Percentiles rank a stretch among this genome's conserved stretches.
phyloP scores from a whole-genome alignment of 1,140 invertebrate genomes.

The Radopholus similis region DNA sequence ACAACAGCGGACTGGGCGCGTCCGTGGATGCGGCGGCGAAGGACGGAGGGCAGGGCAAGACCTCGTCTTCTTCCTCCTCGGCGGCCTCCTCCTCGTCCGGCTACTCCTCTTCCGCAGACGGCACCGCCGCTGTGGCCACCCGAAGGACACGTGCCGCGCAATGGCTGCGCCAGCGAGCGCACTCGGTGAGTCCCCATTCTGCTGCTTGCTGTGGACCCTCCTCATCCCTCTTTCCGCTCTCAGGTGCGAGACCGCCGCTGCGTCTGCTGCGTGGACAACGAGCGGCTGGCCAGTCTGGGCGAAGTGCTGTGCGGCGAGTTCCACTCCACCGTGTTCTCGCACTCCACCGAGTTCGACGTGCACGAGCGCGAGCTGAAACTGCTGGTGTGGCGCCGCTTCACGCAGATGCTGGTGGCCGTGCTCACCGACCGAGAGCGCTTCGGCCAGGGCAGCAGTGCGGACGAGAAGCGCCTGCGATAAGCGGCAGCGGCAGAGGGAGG shows the following conservation, averaged over 20 bases:
- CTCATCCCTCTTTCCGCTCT: background rate
- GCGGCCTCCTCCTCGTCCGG: constrained; percentile 7
- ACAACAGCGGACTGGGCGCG: constrained; percentile 27
- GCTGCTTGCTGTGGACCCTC: too few relatives aligned
- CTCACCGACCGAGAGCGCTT: constrained; percentile 37
- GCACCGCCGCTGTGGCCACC: background rate
- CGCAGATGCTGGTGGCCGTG: constrained; percentile 46
- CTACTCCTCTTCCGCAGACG: background rate
- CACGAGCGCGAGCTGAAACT: constrained; percentile 54
- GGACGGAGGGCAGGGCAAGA: background rate
- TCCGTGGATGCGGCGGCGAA: constrained; percentile 1
- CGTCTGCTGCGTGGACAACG: constrained; percentile 15
- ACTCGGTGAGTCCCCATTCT: constrained; percentile 15
- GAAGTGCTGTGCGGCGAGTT: constrained; percentile 51
- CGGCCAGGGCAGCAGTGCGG: background rate
- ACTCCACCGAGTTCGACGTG: constrained; percentile 44
- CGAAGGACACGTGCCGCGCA: background rate
- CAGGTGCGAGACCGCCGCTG: constrained; percentile 8
- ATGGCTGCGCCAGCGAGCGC: constrained; percentile 7
- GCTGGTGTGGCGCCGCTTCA: constrained; percentile 52
- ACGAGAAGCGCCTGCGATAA: background rate
- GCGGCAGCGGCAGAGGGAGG: background rate
- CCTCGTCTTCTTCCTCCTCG: background rate
- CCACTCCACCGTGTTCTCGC: constrained; percentile 38
- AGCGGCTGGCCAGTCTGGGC: constrained; percentile 30